Base-by-base conservation (phyloP, 2,888 invertebrate species). In the Caenorhabditis sp. region DNA sequence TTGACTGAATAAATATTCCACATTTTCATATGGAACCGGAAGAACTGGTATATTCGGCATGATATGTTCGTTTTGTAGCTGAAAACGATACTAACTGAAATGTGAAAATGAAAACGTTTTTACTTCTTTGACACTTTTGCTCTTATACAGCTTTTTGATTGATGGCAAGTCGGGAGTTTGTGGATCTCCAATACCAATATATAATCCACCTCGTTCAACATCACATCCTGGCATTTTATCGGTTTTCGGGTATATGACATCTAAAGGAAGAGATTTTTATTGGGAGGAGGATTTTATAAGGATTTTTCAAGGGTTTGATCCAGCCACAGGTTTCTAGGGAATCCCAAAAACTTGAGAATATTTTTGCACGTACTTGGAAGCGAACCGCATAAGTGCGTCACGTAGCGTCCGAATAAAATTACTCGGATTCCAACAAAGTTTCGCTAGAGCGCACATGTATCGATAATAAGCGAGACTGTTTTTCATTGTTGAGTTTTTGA, bases 111-210 rank as follows among this genome's bases (percentile, higher is more conserved):
- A n/a, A 24, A n/a, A 14, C 19, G 23, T n/a, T 19, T n/a, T 14
- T 12, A 77, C 78, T 23, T 76, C 66, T 66, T 77, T 62, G 21
- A 77, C 67, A 14, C 77, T 84, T 24, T 65, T 58, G 26, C 64
- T 66, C 36, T 69, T 75, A 65, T 73, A 79, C 2, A 85, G 59
- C 75, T 83, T 85, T 88, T 89, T 86, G 63, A 87, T 89, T 12
- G 90, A 85, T 1, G 91, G 91, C 77, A 89, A 90, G 1, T 88
- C 88, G 1, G 90, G 90, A 1, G 90, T 90, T 3, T 89, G 83
- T 10, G 90, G 89, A 80, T 91, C 91, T 1, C 91, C 91, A 60
- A 84, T 60, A 21, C 71, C 76, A 77, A 85, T 26, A 88, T 81
- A 43, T 87, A 88, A 17, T 12, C 88, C 86, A 10, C 90, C 90